Evolutionary conservation across 2,113 vertebrate species (phyloP).

Genomic region (Dromas ardeola): DNA sequence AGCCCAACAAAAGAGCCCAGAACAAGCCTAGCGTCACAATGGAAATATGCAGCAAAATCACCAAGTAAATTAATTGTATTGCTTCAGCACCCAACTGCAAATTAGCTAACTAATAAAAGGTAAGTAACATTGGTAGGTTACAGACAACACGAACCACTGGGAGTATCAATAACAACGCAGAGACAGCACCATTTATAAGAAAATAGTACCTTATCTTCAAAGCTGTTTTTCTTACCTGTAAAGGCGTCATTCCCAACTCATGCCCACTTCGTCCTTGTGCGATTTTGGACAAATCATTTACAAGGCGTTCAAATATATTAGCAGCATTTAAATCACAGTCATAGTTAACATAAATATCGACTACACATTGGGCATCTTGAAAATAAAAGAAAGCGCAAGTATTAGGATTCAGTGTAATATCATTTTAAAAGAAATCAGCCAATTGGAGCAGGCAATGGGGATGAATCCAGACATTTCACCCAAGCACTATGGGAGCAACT

Average conservation of each 20-base stretch:
- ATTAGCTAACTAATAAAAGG: not conserved
- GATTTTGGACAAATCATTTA: slow-evolving; percentile 97
- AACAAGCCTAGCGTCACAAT: not conserved
- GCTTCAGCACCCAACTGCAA: not conserved
- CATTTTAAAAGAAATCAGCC: not conserved
- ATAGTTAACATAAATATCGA: slow-evolving; percentile 98
- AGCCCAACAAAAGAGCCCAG: not conserved
- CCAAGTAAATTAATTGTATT: not conserved
- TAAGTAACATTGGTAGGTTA: not conserved
- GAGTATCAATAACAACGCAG: not conserved
- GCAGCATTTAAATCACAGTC: slow-evolving; percentile 98
- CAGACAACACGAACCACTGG: not conserved
- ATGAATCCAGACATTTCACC: not conserved
- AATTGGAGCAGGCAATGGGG: not conserved
- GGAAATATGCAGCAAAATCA: not conserved
- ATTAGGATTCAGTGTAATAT: slow-evolving; percentile 1
- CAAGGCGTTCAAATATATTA: slow-evolving; percentile 97
- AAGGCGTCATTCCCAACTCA: slow-evolving; percentile 92
- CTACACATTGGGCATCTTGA: slow-evolving; percentile 96
- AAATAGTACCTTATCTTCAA: not conserved
- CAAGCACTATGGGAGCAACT: not conserved
- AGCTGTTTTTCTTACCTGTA: slow-evolving; percentile 81
- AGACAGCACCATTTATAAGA: not conserved
- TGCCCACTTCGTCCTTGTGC: slow-evolving; percentile 96
- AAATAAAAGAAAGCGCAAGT: not conserved